Base-by-base conservation (phyloP, 2,113 vertebrate species). In the Cyanocitta stelleri region DNA sequence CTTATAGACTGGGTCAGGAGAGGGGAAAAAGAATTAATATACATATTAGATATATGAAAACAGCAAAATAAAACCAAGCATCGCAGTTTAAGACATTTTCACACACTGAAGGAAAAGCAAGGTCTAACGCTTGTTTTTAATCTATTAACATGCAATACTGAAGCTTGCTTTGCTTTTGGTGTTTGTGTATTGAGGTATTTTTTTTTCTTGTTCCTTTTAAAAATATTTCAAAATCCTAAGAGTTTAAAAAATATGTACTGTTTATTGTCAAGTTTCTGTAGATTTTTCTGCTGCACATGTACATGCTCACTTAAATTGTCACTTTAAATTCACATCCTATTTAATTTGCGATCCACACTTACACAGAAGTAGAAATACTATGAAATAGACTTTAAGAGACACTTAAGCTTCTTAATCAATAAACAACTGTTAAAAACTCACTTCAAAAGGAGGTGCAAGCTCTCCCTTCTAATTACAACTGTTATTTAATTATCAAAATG, bases 1-100 rank as follows among this genome's bases (percentile, higher is more conserved):
- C 99, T 99, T 41, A 97, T 4, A 85, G 98, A 97, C 97, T 99
- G 92, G 24, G 23, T 35, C 37, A 94, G 24, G 4, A 84, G 23
- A 24, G 8, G 9, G 7, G 11, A 16, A 81, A 19, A 7, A 35
- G 15, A 35, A 48, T 44, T 78, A 10, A 62, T 67, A 90, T 32
- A 15, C 2, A 43, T 9, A 56, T 7, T 41, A 13, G 2, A 55
- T 10, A 52, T 2, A 62, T 15, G 52, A 83, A 82, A n/a, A 1
- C 30, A 91, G 43, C 9, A 92, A 95, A 88, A 95, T 73, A 64
- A 44, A 88, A 46, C 55, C 30, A 67, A 49, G 37, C 26, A 49
- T 67, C 52, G 44, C 33, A 35, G 35, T 18, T 55, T 23, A 59
- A 67, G 10, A 72, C 3, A 26, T 29, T 63, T 74, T 32, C 19